Evolutionary conservation across 2,888 invertebrate genomes (phyloP).

Genomic region (Eudasyphora cyanicolor): DNA sequence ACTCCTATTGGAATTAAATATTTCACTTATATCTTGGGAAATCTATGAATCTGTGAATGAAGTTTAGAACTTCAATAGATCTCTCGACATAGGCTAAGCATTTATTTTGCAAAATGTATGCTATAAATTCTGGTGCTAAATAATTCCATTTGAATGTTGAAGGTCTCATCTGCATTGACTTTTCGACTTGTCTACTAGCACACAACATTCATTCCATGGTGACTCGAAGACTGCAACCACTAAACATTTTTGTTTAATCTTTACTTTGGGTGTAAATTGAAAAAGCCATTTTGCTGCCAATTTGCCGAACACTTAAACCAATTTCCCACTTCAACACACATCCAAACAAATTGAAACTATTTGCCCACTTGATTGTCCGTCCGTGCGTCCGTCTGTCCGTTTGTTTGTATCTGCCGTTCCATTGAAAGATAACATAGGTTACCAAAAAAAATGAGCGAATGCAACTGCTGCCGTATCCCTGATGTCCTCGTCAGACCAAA

Average conservation of each 20-base stretch:
- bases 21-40: too few relatives aligned
- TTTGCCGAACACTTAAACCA: slow-evolving; percentile 79
- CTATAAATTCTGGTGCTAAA: too few relatives aligned
- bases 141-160: too few relatives aligned
- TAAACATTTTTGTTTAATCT: slow-evolving; percentile 66
- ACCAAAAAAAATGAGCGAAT: slow-evolving; percentile 8
- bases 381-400: not conserved
- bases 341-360: slow-evolving; percentile 57
- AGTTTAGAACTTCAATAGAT: too few relatives aligned
- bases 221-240: not conserved
- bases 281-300: slow-evolving; percentile 79
- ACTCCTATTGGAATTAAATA: too few relatives aligned
- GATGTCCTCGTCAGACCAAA: slow-evolving; percentile 31
- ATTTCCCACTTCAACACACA: slow-evolving; percentile 78
- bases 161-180: not conserved
- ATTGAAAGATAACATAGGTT: not conserved
- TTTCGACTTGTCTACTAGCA: not conserved
- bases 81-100: too few relatives aligned
- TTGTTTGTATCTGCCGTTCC: not conserved
- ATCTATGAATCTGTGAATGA: too few relatives aligned
- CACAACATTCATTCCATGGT: not conserved
- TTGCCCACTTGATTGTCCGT: not conserved
- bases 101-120: too few relatives aligned
- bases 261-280: slow-evolving; percentile 76
- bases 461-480: slow-evolving; percentile 52